These are phyloP conservation scores for Hemichromis elongatus DNA, from an alignment of 2,113 vertebrate species.

Conservation along the genomic window DNA sequence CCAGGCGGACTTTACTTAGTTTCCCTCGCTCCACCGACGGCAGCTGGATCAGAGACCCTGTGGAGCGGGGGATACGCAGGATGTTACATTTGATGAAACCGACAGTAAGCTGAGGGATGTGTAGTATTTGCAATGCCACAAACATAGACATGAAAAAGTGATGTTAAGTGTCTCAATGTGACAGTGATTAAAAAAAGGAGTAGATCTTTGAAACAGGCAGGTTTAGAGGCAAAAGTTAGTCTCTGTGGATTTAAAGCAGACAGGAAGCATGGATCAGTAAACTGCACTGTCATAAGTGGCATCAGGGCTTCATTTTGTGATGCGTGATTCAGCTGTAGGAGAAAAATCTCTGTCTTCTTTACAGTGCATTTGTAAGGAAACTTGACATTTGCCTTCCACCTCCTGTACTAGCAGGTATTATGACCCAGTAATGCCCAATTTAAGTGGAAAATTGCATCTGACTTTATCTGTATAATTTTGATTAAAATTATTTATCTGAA, in stretches of 20 bases:
- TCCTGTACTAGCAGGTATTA: neutral
- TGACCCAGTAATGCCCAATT: neutral
- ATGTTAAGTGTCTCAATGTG: neutral
- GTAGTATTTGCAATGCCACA: neutral
- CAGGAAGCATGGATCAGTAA: neutral
- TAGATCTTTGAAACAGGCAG: neutral
- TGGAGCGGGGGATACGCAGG: neutral
- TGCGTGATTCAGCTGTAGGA: neutral
- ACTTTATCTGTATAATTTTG: neutral
- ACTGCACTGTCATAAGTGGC: neutral
- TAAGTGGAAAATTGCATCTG: neutral
- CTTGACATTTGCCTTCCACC: neutral
- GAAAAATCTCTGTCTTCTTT: neutral
- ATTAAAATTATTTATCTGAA: neutral
- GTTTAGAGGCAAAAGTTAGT: neutral
- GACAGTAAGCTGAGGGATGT: neutral
- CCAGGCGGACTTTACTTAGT: constrained; percentile 94
- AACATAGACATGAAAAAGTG: neutral
- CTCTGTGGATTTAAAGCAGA: neutral
- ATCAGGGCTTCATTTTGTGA: neutral
- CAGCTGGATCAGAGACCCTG: constrained; percentile 97
- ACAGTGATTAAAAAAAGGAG: neutral
- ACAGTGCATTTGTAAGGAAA: neutral
- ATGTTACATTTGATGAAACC: constrained; percentile 5
- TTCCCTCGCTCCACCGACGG: constrained; percentile 96